These are phyloP conservation scores for Ornithoptera priamus DNA, from an alignment of 2,888 invertebrate species.

Conservation along the genomic window DNA sequence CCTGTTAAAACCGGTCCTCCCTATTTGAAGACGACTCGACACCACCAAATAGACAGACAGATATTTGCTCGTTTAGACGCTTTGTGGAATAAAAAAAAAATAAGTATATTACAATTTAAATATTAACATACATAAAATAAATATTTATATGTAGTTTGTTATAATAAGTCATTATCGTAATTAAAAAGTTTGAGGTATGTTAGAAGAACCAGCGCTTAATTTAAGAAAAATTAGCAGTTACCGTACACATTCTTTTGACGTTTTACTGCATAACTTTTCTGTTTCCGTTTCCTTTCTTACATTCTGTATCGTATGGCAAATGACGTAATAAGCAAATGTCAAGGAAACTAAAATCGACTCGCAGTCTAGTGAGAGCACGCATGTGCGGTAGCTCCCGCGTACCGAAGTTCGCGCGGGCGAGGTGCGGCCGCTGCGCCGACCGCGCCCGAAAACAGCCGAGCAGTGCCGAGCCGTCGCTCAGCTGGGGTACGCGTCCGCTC, in stretches of 20 bases:
- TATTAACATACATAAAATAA: too few relatives aligned
- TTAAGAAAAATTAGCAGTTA: too few relatives aligned
- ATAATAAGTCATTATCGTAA: too few relatives aligned
- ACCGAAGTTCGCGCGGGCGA: constrained; percentile 49
- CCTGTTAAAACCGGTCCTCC: too few relatives aligned
- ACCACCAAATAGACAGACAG: too few relatives aligned
- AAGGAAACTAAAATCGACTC: constrained; percentile 48
- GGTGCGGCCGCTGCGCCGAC: constrained; percentile 42
- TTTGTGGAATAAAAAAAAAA: too few relatives aligned
- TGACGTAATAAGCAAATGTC: constrained; percentile 34
- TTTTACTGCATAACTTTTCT: neutral
- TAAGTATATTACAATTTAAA: too few relatives aligned
- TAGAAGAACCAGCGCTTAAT: too few relatives aligned
- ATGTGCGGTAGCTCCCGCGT: constrained; percentile 48
- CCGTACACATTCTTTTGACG: neutral
- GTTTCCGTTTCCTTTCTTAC: constrained; percentile 2
- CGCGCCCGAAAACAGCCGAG: constrained; percentile 59
- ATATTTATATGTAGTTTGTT: too few relatives aligned
- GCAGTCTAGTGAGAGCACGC: constrained; percentile 39
- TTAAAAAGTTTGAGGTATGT: too few relatives aligned
- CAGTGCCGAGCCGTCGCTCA: constrained; percentile 66
- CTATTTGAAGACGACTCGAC: too few relatives aligned
- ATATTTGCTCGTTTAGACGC: too few relatives aligned
- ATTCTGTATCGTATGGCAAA: constrained; percentile 5
- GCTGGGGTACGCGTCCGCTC: constrained; percentile 59